These are phyloP conservation scores for Magallana gigas DNA, from an alignment of 1,140 invertebrate genomes.

Conservation along the genomic window DNA sequence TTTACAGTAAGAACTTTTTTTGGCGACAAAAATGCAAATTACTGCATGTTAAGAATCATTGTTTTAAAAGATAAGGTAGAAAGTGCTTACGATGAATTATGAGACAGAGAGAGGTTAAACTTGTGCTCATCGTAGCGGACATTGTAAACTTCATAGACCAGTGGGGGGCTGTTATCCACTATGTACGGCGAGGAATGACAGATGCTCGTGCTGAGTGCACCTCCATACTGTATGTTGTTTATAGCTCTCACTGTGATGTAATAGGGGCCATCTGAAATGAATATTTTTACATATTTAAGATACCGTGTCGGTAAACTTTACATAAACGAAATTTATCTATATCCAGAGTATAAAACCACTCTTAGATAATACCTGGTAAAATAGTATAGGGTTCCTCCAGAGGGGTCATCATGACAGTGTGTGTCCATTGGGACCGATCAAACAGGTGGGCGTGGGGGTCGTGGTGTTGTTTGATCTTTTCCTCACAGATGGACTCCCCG, in stretches of 20 bases:
- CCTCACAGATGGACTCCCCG: conserved; percentile 61
- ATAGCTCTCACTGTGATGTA: conserved; percentile 66
- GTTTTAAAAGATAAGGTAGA: too few relatives aligned
- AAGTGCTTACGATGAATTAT: conserved; percentile 60
- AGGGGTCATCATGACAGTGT: conserved; percentile 55
- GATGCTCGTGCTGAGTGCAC: conserved; percentile 62
- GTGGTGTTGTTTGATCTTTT: conserved; percentile 63
- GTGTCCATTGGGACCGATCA: conserved; percentile 66
- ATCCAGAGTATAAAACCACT: not conserved
- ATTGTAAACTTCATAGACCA: conserved; percentile 66
- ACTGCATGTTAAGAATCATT: too few relatives aligned
- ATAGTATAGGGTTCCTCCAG: not conserved
- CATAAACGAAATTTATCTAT: too few relatives aligned
- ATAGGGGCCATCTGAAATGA: conserved; percentile 66
- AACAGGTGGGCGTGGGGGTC: conserved; percentile 69
- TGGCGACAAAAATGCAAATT: too few relatives aligned
- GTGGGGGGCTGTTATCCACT: conserved; percentile 65
- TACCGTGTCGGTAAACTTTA: too few relatives aligned
- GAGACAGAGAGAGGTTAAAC: conserved; percentile 48
- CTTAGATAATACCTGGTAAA: not conserved
- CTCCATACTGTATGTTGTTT: conserved; percentile 68
- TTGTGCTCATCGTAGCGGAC: conserved; percentile 66
- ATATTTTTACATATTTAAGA: too few relatives aligned
- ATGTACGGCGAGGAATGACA: conserved; percentile 67
- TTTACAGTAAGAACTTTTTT: too few relatives aligned